A percentile compares a stretch with the other conserved stretches of the same genome.
Conservation (phyloP, 2,888 invertebrate species). For the Dexiosoma caninum region DNA sequence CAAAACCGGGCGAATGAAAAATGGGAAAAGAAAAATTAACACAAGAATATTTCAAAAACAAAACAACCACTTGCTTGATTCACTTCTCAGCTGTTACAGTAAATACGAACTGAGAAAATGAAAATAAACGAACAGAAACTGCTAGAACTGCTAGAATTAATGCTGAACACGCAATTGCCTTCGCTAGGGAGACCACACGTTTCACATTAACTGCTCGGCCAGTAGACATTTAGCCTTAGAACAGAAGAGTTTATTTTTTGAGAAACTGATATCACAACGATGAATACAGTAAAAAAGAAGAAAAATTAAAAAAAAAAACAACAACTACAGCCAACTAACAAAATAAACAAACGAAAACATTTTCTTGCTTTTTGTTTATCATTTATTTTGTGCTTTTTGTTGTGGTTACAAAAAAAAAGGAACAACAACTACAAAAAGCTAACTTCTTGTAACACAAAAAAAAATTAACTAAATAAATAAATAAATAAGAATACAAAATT, state of each 20-base stretch:
- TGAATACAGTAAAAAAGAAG: too few relatives aligned
- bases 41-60: background rate
- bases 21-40: background rate
- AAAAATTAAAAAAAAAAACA: too few relatives aligned
- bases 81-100: conserved; percentile 48
- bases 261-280: background rate
- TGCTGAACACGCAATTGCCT: background rate
- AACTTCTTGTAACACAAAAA: conserved; percentile 3
- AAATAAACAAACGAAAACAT: conserved; percentile 6
- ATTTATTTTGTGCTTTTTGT: conserved; percentile 8
- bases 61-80: conserved; percentile 66
- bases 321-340: too few relatives aligned
- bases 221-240: conserved; percentile 60
- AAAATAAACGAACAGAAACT: conserved; percentile 30
- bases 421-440: background rate
- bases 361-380: conserved; percentile 11
- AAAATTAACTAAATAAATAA: background rate
- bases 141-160: conserved; percentile 57
- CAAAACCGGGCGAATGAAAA: conserved; percentile 25
- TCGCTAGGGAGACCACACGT: conserved; percentile 13
- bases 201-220: background rate
- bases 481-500: background rate
- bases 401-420: background rate
- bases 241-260: conserved; percentile 51
- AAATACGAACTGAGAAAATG: conserved; percentile 24